Base-by-base conservation (phyloP, 2,888 invertebrate species). In the Epirrita christyi region DNA sequence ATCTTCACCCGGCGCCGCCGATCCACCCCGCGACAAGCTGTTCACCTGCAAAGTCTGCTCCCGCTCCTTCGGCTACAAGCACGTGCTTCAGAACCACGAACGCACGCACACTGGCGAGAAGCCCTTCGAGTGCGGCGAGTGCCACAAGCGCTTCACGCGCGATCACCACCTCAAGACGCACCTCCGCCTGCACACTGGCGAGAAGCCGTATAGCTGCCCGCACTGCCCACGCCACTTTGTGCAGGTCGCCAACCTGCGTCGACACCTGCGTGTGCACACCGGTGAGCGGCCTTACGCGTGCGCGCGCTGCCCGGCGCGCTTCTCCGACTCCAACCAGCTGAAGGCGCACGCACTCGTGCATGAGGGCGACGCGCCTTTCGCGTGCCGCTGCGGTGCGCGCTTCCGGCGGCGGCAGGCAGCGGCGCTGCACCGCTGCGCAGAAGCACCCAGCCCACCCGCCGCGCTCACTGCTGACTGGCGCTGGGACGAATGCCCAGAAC, bases 41-140 rank as follows among this genome's bases (percentile, higher is more conserved):
- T 98, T 98, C 88, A 97, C 96, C 21, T 98, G 98, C 85, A 95
- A 95, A 73, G 92, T 97, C 44, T 98, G 98, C 90, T 95, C 96
- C 60, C 94, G 97, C 66, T 96, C 96, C 9, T 98, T 98, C 77
- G 98, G 98, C 45, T 98, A 98, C 92, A 98, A 98, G 78, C 98
- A 98, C 86, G 98, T 98, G 14, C 92, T 98, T 47, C 98, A 98
- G 86, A 98, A 98, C 81, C 98, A 98, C 86, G 98, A 98, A 77
- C 94, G 98, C 70, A 98, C 98, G 0, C 98, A 98, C 83, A 98
- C 98, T 0, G 98, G 98, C 0, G 98, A 98, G 80, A 98, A 98
- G 76, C 98, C 98, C 0, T 98, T 98, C 88, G 96, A 97, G 80
- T 98, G 98, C 76, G 95, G 95, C 29, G 96, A 97, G 83, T 98